phyloP scores from a whole-genome alignment of 64 coral and sea anemone species.

The Catalaphyllia jardinei region DNA sequence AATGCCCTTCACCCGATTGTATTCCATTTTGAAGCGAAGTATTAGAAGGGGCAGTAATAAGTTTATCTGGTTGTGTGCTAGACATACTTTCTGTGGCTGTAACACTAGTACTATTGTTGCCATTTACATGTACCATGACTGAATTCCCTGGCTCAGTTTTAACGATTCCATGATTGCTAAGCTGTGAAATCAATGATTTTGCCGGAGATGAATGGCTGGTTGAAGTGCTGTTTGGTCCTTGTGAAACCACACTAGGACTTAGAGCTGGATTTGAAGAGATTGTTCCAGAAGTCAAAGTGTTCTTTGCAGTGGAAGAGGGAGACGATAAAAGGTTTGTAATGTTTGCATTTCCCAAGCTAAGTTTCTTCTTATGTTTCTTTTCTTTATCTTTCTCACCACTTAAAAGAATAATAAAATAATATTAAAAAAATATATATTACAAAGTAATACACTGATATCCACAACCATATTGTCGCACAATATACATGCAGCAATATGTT shows the following conservation, averaged over 20 bases:
- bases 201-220: background rate
- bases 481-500: no score
- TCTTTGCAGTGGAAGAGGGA: background rate
- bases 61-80: background rate
- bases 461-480: no score
- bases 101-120: background rate
- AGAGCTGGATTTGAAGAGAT: constrained; percentile 8
- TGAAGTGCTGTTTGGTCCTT: constrained; percentile 12
- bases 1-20: background rate
- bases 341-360: constrained; percentile 3
- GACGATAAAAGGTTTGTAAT: background rate
- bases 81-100: background rate
- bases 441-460: no score
- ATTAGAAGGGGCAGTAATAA: background rate
- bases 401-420: constrained; percentile 13
- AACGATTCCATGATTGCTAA: background rate
- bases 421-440: no score
- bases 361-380: constrained; percentile 83
- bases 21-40: constrained; percentile 59
- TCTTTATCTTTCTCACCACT: constrained; percentile 90
- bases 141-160: constrained; percentile 7
- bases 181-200: constrained; percentile 13
- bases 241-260: constrained; percentile 6
- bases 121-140: constrained; percentile 27
- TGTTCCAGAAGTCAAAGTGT: background rate